Conservation (phyloP, 1,140 invertebrate genomes). For the Aphaenogaster floridana region DNA sequence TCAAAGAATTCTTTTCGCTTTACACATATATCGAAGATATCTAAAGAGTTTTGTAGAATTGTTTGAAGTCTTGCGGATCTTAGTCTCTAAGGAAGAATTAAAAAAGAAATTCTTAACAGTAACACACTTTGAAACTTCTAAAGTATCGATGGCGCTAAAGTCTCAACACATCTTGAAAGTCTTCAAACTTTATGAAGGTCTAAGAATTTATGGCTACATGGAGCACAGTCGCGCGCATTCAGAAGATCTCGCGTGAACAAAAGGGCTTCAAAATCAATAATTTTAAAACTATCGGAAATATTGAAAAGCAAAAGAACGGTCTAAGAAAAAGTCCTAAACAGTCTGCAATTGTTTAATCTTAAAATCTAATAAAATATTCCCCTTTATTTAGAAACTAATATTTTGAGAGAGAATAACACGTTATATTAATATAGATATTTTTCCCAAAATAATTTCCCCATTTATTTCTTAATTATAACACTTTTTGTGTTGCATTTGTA, state of each 20-base stretch:
- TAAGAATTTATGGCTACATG: conserved; percentile 46
- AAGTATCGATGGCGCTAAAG: conserved; percentile 47
- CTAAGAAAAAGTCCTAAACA: background rate
- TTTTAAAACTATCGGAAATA: conserved; percentile 40
- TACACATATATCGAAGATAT: background rate
- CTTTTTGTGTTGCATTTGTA: background rate
- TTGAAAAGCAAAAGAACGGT: background rate
- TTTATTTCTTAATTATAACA: background rate
- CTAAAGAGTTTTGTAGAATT: conserved; percentile 9
- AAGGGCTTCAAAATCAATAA: conserved; percentile 42
- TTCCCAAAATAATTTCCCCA: background rate
- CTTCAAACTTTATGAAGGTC: conserved; percentile 48
- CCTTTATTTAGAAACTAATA: background rate
- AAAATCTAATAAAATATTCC: background rate
- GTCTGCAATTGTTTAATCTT: background rate
- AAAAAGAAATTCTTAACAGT: conserved; percentile 36
- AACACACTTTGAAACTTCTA: conserved; percentile 33
- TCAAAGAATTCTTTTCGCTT: conserved; percentile 3
- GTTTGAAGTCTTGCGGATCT: conserved; percentile 12
- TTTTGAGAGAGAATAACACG: background rate
- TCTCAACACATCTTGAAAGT: conserved; percentile 50
- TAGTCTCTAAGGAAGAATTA: conserved; percentile 23
- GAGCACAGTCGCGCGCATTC: conserved; percentile 29
- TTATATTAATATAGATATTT: background rate
- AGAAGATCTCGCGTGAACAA: conserved; percentile 33